Conservation (phyloP, 2,797 vertebrate genomes). For the Labeo calbasu region DNA sequence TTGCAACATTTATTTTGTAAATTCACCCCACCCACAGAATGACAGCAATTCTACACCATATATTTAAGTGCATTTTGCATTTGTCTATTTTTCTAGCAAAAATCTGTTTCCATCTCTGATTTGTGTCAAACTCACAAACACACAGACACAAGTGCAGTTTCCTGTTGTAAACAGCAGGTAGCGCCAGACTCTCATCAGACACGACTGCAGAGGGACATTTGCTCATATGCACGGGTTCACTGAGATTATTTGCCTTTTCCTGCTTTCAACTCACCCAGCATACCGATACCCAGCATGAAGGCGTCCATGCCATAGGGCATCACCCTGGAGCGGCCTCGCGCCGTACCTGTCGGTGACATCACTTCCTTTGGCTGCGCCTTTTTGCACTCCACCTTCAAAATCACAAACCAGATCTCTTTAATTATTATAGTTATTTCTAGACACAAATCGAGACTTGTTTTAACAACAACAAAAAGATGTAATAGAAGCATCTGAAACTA, state of each 20-base stretch:
- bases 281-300: constrained; percentile 91
- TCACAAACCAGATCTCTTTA: neutral
- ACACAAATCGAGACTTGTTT: neutral
- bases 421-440: neutral
- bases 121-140: neutral
- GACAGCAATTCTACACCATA: neutral
- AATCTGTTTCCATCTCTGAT: neutral
- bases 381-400: constrained; percentile 89
- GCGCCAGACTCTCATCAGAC: constrained; percentile 48
- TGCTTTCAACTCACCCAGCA: constrained; percentile 80
- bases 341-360: constrained; percentile 89
- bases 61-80: neutral
- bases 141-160: neutral
- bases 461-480: neutral
- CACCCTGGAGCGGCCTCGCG: constrained; percentile 86
- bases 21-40: neutral
- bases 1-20: neutral
- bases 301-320: constrained; percentile 93
- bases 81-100: neutral
- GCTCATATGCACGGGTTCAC: neutral
- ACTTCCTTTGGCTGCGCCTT: constrained; percentile 93
- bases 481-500: neutral
- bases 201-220: constrained; percentile 26
- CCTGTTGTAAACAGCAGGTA: constrained; percentile 66
- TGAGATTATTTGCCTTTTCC: neutral